Conservation (phyloP, 2,888 invertebrate species). For the Conus canariensis region DNA sequence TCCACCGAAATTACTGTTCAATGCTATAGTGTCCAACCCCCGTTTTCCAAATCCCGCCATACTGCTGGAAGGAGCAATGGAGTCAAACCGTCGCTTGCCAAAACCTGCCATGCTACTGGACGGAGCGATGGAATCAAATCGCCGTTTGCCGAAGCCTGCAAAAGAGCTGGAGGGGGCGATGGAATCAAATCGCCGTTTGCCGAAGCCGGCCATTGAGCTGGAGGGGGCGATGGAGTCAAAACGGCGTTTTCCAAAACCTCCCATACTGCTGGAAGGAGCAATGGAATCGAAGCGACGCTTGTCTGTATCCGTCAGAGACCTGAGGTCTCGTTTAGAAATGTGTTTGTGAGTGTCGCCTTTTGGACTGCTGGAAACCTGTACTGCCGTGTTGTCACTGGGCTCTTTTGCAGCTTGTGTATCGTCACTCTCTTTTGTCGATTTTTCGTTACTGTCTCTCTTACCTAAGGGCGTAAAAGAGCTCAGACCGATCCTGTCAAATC, state of each 20-base stretch:
- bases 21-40: constrained; percentile 19
- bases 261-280: constrained; percentile 32
- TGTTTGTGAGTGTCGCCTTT: neutral
- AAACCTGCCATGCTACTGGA: constrained; percentile 22
- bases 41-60: constrained; percentile 5
- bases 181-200: constrained; percentile 7
- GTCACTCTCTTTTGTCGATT: neutral
- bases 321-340: constrained; percentile 18
- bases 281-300: constrained; percentile 42
- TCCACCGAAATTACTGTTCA: constrained; percentile 12
- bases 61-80: constrained; percentile 17
- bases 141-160: constrained; percentile 6
- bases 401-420: neutral
- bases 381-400: neutral
- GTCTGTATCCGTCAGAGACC: neutral
- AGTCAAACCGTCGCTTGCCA: constrained; percentile 31
- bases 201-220: neutral
- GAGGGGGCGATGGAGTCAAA: constrained; percentile 21
- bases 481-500: constrained; percentile 24
- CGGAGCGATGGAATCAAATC: constrained; percentile 33
- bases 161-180: neutral
- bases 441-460: neutral
- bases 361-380: neutral
- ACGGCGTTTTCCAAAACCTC: constrained; percentile 32
- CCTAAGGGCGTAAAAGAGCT: constrained; percentile 25